These are phyloP conservation scores for Trissolcus brochymenae DNA, from an alignment of 2,888 invertebrate species.

Conservation along the genomic window DNA sequence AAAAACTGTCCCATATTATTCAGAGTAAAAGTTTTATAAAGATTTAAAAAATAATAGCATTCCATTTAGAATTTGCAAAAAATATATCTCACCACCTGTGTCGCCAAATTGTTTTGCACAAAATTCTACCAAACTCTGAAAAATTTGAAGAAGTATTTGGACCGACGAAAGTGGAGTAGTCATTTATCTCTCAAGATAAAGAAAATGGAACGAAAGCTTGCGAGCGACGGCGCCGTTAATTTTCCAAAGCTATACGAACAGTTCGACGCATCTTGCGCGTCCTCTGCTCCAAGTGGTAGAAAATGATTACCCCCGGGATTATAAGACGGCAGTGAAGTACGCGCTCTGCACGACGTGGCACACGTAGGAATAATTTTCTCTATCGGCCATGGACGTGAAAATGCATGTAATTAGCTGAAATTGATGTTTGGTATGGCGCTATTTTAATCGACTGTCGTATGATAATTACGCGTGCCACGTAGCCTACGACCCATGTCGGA, in stretches of 20 bases:
- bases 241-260: conserved; percentile 62
- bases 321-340: conserved; percentile 48
- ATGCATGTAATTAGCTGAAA: conserved; percentile 75
- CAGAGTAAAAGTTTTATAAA: conserved; percentile 4
- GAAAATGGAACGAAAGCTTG: conserved; percentile 39
- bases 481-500: conserved; percentile 71
- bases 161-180: conserved; percentile 28
- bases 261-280: conserved; percentile 60
- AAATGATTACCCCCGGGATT: conserved; percentile 63
- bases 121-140: neutral
- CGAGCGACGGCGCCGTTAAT: conserved; percentile 50
- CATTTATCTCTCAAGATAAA: conserved; percentile 30
- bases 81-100: neutral
- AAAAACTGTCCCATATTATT: neutral
- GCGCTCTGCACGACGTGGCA: too few relatives aligned
- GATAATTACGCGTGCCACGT: conserved; percentile 73
- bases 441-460: conserved; percentile 76
- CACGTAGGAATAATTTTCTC: conserved; percentile 65
- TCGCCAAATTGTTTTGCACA: too few relatives aligned
- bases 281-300: conserved; percentile 62
- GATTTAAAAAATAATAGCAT: too few relatives aligned
- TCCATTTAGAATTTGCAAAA: too few relatives aligned
- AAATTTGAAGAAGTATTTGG: conserved; percentile 25
- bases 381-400: conserved; percentile 68
- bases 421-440: conserved; percentile 72